Conservation (phyloP, 2,797 vertebrate genomes). For the Lycodopsis pacificus region DNA sequence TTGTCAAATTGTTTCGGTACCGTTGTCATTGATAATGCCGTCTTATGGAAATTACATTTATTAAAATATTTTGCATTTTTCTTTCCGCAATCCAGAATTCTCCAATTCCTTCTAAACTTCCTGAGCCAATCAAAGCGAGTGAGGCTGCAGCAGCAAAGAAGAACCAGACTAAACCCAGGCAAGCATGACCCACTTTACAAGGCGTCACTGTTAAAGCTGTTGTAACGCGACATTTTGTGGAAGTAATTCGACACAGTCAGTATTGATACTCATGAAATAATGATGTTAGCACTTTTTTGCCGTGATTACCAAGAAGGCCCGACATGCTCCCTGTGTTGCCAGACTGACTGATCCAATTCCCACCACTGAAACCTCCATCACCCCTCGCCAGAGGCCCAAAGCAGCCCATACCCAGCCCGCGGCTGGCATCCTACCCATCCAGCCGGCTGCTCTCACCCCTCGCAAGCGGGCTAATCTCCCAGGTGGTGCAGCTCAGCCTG, state of each 20-base stretch:
- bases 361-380: constrained; percentile 98
- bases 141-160: constrained; percentile 98
- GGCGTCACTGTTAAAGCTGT: constrained; percentile 44
- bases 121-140: constrained; percentile 96
- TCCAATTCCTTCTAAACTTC: constrained; percentile 92
- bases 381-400: constrained; percentile 97
- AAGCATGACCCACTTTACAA: constrained; percentile 54
- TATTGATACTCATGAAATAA: constrained; percentile 58
- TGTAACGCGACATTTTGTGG: constrained; percentile 32
- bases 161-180: constrained; percentile 95
- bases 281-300: constrained; percentile 41
- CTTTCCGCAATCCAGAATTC: constrained; percentile 87
- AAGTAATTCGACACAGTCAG: constrained; percentile 38
- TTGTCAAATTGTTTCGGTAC: not conserved
- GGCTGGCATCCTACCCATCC: constrained; percentile 95
- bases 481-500: constrained; percentile 81
- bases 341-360: constrained; percentile 97
- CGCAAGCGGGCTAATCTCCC: constrained; percentile 92
- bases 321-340: constrained; percentile 39
- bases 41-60: not conserved
- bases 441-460: constrained; percentile 95
- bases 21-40: not conserved
- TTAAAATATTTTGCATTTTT: constrained; percentile 1
- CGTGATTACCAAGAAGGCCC: constrained; percentile 51
- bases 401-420: constrained; percentile 91